Base-by-base conservation (phyloP, 1,140 invertebrate genomes). In the Varroa destructor region DNA sequence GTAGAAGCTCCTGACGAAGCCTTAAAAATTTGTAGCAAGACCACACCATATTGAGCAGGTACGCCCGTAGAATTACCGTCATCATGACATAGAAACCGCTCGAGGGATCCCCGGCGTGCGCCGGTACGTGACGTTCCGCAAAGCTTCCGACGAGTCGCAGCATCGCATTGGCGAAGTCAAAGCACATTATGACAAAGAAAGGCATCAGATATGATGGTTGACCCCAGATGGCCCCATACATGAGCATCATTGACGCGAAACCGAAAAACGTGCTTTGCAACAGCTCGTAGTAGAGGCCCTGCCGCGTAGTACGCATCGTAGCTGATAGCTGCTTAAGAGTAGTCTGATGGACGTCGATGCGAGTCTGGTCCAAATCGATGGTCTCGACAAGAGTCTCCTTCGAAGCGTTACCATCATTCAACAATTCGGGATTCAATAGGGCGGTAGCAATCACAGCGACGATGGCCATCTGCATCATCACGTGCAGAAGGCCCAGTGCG, bases 21-120 rank as follows among this genome's bases (percentile, higher is more conserved):
- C 61, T 12, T 40, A 67, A 37, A 37, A 43, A 67, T 40, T 67
- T 67, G 61, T 67, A 67, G 61, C 61, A 67, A 5, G 61, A 67
- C 61, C 61, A 67, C 12, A 67, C 61, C 61, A 67, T 67, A 37
- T 67, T 67, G 14, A 67, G 61, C 61, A 67, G 36, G 61, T 67
- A 67, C 14, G 61, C 61, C 61, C 46, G 40, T n/a, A 67, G 10
- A 37, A 67, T 67, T 2, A 67, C 61, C 36, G 61, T 46, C 61
- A 67, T 67, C 61, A 67, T 67, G 61, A 67, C 10, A 8, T 67
- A 40, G 61, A 67, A 67, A 2, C 61, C 61, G 61, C 46, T 40
- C 10, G 46, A 46, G 40, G 61, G 61, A 2, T 67, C 37, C 12
- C 36, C 40, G 61, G 14, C 37, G 61, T 67, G 61, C 61, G 61